These are phyloP conservation scores for Sericinus montela DNA, from an alignment of 2,888 invertebrate genomes.

Conservation along the genomic window DNA sequence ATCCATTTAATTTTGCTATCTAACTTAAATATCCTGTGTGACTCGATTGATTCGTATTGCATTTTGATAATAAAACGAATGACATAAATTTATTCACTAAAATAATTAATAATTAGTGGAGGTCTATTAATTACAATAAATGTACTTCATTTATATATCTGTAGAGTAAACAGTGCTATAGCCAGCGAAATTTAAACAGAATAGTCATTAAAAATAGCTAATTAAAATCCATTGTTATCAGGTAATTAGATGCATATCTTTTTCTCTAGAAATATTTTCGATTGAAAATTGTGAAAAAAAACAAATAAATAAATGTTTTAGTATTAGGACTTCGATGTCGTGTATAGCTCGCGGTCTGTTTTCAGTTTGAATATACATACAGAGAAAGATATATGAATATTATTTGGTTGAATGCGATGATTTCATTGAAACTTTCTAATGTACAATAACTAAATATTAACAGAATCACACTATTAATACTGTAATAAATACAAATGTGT, in stretches of 20 bases:
- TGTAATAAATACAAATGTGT: background rate
- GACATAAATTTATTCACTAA: conserved; percentile 15
- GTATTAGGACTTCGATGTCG: conserved; percentile 69
- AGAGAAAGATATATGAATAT: conserved; percentile 19
- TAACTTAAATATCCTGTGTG: background rate
- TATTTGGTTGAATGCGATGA: background rate
- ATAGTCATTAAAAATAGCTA: conserved; percentile 60
- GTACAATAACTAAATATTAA: background rate
- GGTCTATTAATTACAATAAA: background rate
- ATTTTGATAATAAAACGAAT: background rate
- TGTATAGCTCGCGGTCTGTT: conserved; percentile 55
- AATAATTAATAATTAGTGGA: conserved; percentile 16
- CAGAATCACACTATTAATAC: background rate
- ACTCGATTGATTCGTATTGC: background rate
- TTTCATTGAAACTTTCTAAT: background rate
- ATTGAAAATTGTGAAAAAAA: conserved; percentile 56
- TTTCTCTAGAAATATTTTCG: conserved; percentile 75
- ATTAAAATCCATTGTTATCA: conserved; percentile 62
- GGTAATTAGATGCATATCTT: conserved; percentile 77
- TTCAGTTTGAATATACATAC: conserved; percentile 39
- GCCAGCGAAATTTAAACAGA: conserved; percentile 33
- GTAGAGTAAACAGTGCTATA: conserved; percentile 56
- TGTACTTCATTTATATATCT: conserved; percentile 11
- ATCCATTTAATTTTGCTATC: background rate
- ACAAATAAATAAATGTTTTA: conserved; percentile 57